Base-by-base conservation (phyloP, 1,140 invertebrate species). In the Vanessa tameamea region DNA sequence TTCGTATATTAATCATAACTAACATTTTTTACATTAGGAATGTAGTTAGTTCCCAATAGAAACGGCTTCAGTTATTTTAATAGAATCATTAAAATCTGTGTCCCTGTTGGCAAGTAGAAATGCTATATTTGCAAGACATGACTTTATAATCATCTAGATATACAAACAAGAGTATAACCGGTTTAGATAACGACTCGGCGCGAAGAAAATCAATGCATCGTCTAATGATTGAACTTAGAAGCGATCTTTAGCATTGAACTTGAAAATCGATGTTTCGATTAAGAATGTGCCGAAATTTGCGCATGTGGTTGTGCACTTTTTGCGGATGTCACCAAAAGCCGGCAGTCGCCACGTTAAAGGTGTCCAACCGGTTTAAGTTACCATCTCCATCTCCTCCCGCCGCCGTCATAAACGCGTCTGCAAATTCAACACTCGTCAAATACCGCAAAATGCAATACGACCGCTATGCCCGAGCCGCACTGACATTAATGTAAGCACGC, bases 351-450 rank as follows among this genome's bases (percentile, higher is more conserved):
- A 80, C 82, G 78, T 84, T 87, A 88, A 88, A 92, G 90, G 87
- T 89, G 88, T 87, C 81, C 87, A 84, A 90, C 90, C 90, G 90
- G 90, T 92, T 92, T 89, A 64, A 80, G 86, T 90, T 82, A 86
- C 87, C 82, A 83, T 82, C 87, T 81, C 84, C 78, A 83, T 82
- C 87, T 81, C 84, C 78, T 82, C 81, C 78, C 79, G 77, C 65
- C 79, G 80, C 67, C 80, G 79, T 89, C 88, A 89, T 88, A 87
- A 87, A 82, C 82, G 82, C 85, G 86, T 90, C 87, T 90, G 88
- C 83, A 90, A 87, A 89, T 90, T 90, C 85, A 88, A 85, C 86
- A 90, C 82, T 86, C 88, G 82, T 90, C 90, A 87, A 90, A 90
- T 87, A 87, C 83, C 83, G 80, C 86, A 85, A 82, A 82, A 80